Percentiles rank a stretch among this genome's conserved stretches.
phyloP scores from a whole-genome alignment of 2,797 vertebrate genomes.

The Balearica regulorum region DNA sequence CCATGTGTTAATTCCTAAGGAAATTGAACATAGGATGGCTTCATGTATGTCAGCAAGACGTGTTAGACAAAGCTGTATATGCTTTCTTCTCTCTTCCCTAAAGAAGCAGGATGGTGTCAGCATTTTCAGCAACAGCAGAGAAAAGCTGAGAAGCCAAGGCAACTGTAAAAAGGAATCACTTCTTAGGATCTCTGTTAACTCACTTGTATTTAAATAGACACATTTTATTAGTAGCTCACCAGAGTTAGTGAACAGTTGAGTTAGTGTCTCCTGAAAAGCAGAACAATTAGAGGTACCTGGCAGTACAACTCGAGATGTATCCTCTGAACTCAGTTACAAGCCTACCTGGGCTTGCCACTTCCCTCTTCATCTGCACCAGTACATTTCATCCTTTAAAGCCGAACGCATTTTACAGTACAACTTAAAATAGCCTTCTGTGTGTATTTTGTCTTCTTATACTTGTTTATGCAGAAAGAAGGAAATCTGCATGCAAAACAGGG shows the following conservation, averaged over 20 bases:
- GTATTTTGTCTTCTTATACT: too few relatives aligned
- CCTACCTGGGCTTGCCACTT: neutral
- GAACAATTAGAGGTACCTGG: neutral
- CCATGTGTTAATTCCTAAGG: neutral
- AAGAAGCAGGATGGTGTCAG: neutral
- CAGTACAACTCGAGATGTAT: neutral
- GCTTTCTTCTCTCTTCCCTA: neutral
- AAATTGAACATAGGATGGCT: neutral
- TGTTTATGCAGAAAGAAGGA: neutral
- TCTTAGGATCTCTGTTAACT: neutral
- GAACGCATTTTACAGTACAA: accelerated
- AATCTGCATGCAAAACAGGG: neutral
- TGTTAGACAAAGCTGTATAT: accelerated
- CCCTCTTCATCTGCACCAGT: neutral
- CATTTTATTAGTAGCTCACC: neutral
- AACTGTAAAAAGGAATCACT: neutral
- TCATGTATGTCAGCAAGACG: neutral
- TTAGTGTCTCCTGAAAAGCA: neutral
- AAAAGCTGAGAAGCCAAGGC: neutral
- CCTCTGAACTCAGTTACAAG: neutral
- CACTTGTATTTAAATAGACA: neutral
- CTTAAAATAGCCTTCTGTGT: accelerated
- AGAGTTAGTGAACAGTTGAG: neutral
- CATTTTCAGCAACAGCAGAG: neutral
- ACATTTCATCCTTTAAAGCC: neutral